Evolutionary conservation across 1,140 invertebrate species (phyloP).

Genomic region (Scaptomyza pallida): DNA sequence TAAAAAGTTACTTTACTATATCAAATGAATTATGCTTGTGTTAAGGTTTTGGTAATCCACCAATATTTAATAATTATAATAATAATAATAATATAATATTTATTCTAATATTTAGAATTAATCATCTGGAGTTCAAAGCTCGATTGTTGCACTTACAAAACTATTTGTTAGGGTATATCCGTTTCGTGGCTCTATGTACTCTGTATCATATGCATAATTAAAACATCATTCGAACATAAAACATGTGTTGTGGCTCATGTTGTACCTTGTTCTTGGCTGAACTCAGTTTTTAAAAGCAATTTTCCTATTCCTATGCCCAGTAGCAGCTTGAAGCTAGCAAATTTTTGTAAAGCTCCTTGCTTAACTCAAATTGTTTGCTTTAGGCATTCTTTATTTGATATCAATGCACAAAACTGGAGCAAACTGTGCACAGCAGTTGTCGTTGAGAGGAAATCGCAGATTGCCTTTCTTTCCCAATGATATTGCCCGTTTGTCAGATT

Average conservation of each 20-base stretch:
- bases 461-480: constrained; percentile 7
- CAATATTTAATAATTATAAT: too few species aligned
- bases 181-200: background rate
- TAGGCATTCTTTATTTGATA: constrained; percentile 14
- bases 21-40: background rate
- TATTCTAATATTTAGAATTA: too few species aligned
- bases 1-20: background rate
- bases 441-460: background rate
- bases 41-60: too few species aligned
- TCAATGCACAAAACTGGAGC: constrained; percentile 9
- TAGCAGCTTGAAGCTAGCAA: background rate
- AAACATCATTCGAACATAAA: constrained; percentile 5
- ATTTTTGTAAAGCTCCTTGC: constrained; percentile 3
- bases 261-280: constrained; percentile 12
- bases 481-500: background rate
- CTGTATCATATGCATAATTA: constrained; percentile 28
- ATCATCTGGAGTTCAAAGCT: too few species aligned
- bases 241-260: constrained; percentile 72
- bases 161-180: constrained; percentile 8
- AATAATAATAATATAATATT: too few species aligned
- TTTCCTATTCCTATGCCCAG: constrained; percentile 20
- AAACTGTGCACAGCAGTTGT: constrained; percentile 13
- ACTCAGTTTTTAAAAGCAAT: background rate
- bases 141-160: too few species aligned
- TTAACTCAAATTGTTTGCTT: constrained; percentile 14